These are phyloP conservation scores for Antedon bifida DNA, from an alignment of 35 echinoderm and acorn worm genomes.

Conservation along the genomic window DNA sequence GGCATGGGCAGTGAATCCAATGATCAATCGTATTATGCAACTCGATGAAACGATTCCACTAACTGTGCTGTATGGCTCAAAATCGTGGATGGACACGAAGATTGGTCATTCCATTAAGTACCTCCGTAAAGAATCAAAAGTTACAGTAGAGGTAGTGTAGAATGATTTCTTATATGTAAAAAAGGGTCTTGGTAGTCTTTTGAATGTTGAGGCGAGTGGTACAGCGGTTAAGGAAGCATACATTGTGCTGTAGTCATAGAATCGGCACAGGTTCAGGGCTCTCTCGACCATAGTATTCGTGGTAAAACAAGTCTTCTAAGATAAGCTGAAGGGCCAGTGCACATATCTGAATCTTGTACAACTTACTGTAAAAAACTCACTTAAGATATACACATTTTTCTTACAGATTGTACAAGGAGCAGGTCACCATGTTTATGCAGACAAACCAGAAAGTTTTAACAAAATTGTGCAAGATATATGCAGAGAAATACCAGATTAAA, in stretches of 20 bases:
- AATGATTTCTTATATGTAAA: too few relatives aligned
- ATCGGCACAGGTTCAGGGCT: too few relatives aligned
- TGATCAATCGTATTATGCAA: constrained; percentile 36
- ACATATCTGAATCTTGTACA: too few relatives aligned
- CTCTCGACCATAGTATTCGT: too few relatives aligned
- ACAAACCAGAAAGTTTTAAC: constrained; percentile 52
- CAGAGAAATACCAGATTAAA: constrained; percentile 5
- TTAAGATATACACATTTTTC: constrained; percentile 9
- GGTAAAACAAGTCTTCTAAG: too few relatives aligned
- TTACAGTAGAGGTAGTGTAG: constrained; percentile 68
- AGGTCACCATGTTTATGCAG: constrained; percentile 94
- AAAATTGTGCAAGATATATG: constrained; percentile 27
- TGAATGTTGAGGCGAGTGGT: background rate
- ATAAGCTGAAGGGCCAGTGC: too few relatives aligned
- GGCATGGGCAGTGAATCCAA: constrained; percentile 57
- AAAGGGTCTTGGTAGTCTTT: background rate
- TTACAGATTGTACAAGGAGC: constrained; percentile 69
- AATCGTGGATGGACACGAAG: constrained; percentile 64
- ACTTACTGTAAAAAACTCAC: too few relatives aligned
- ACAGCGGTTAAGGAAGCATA: too few relatives aligned
- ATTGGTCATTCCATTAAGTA: constrained; percentile 28
- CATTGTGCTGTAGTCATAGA: too few relatives aligned
- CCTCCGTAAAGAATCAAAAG: constrained; percentile 24
- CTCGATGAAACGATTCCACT: constrained; percentile 43
- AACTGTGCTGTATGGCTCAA: constrained; percentile 61